phyloP scores from a whole-genome alignment of 1,140 invertebrate species.

The Wasmannia auropunctata region DNA sequence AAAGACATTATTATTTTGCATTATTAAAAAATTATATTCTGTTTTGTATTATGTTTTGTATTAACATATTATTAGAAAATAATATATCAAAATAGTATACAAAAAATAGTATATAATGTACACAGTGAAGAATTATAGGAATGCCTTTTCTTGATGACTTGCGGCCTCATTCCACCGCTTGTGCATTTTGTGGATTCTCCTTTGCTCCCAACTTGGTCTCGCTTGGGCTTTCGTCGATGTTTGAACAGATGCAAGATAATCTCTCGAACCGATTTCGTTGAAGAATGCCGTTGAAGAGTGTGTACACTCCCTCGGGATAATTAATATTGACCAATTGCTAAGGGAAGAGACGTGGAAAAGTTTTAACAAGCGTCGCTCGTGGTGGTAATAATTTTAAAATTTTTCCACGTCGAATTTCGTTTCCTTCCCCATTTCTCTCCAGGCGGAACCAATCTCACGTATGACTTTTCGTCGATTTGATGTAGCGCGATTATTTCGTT shows the following conservation, averaged over 20 bases:
- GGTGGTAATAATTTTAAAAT: background rate
- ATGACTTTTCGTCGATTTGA: conserved; percentile 44
- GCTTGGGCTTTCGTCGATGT: conserved; percentile 50
- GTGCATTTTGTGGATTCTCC: conserved; percentile 25
- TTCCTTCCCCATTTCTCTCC: background rate
- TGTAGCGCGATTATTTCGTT: conserved; percentile 64
- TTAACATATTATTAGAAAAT: background rate
- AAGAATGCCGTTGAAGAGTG: background rate
- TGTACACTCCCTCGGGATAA: background rate
- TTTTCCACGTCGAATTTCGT: background rate
- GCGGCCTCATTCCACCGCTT: background rate
- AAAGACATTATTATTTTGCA: no score
- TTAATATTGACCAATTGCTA: conserved; percentile 1
- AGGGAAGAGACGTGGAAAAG: background rate
- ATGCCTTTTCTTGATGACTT: background rate
- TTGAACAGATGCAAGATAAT: conserved; percentile 68
- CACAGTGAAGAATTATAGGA: background rate
- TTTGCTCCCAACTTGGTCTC: background rate
- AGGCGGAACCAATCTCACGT: background rate
- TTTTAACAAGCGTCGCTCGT: background rate
- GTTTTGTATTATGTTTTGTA: background rate
- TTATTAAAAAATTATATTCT: background rate
- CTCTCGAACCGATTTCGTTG: conserved; percentile 32
- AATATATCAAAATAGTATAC: background rate
- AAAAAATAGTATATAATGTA: background rate